Evolutionary conservation across 2,113 vertebrate genomes (phyloP), one percentile per base, ranked within the genome.

Genomic region (Argyrosomus japonicus): DNA sequence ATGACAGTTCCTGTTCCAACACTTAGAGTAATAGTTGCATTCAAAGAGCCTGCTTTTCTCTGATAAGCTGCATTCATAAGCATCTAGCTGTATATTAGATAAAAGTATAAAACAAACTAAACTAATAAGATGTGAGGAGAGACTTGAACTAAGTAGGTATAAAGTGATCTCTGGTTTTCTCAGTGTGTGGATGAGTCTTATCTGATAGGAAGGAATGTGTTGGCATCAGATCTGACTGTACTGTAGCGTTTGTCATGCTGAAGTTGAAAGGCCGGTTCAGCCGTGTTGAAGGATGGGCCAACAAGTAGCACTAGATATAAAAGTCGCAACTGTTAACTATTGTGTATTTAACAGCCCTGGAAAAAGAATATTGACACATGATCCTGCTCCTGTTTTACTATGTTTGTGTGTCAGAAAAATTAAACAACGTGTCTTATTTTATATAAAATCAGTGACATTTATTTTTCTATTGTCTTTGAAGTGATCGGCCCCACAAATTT

Each of bases 401-500:
- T 67, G 11, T 47, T 48, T 76, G 58, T 3, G 14, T 54, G 61
- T 43, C 25, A 8, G 48, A 48, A 47, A 65, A 64, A 23, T 56
- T 7, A 10, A 64, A 5, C 62, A 3, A 43, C 0, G 2, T 54
- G 25, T 63, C 23, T 3, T 68, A 1, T 56, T 70, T 36, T 68
- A 21, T 68, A 13, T 64, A 11, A 67, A 69, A 53, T 40, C 19
- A 18, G 1, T 77, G 75, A 84, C 40, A 17, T 54, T 68, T 79
- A 82, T 40, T 40, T 40, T 29, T 69, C 10, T 64, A 2, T 13
- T 82, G 3, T 79, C 19, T 18, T 72, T 90, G 57, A 82, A 98
- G 97, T 73, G 96, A 96, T 92, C 97, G 96, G 2, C 97, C 97
- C 25, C 87, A 97, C 91, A 99, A 99, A 90, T 99, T 99, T 91